phyloP scores from a whole-genome alignment of 2,888 invertebrate species.

The Drosophila paramelanica region DNA sequence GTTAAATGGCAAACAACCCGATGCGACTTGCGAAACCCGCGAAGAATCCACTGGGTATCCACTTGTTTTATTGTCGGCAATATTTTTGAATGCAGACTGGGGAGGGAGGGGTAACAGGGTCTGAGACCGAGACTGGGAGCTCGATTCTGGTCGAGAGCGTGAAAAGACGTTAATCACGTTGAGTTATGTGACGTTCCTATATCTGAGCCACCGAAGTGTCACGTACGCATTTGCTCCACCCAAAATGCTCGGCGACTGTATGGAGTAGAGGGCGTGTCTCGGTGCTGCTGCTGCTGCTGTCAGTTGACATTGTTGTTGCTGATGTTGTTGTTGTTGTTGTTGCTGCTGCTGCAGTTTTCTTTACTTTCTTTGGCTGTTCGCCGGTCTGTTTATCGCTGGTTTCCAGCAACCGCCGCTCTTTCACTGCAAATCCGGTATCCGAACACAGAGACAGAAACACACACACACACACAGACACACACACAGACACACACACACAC shows the following conservation, averaged over 20 bases:
- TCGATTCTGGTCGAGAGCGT: conserved; percentile 52
- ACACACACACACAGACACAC: conserved; percentile 2
- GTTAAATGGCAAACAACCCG: conserved; percentile 67
- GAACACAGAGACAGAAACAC: conserved; percentile 5
- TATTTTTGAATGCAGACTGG: conserved; percentile 74
- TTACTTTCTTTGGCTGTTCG: conserved; percentile 53
- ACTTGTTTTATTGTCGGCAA: conserved; percentile 74
- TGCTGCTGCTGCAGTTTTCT: conserved; percentile 68
- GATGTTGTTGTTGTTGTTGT: conserved; percentile 38
- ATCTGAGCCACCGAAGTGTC: conserved; percentile 82
- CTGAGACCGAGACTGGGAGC: background rate
- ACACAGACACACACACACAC: conserved; percentile 3
- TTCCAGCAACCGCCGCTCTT: conserved; percentile 39
- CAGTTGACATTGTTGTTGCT: conserved; percentile 48
- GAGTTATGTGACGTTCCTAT: conserved; percentile 85
- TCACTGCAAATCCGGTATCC: conserved; percentile 22
- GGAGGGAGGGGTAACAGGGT: background rate
- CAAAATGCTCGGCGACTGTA: conserved; percentile 40
- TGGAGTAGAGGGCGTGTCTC: conserved; percentile 33
- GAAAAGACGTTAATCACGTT: conserved; percentile 85
- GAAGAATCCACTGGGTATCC: conserved; percentile 41
- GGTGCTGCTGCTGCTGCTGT: conserved; percentile 43
- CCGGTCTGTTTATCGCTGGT: conserved; percentile 63
- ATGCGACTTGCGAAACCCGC: conserved; percentile 25
- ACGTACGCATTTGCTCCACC: conserved; percentile 81